Evolutionary conservation across 2,113 vertebrate genomes (phyloP).

Genomic region (Oxyruncus cristatus): DNA sequence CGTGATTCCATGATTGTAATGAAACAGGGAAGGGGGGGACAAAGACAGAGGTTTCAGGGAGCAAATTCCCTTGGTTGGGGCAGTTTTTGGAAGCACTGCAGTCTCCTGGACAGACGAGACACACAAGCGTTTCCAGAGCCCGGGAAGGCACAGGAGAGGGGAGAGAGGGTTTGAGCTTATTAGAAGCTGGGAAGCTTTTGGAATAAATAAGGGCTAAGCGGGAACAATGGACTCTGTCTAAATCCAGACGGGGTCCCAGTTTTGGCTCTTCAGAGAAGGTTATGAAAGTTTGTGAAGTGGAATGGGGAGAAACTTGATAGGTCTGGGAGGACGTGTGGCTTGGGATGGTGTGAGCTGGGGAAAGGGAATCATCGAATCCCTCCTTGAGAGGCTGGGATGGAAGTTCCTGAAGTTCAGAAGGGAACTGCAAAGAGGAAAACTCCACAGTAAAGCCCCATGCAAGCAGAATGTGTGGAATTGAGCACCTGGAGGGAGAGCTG

Average conservation of each 20-base stretch:
- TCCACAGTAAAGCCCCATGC: background rate
- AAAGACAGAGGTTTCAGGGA: background rate
- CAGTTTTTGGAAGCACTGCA: background rate
- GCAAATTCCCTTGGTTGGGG: background rate
- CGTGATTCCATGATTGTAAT: background rate
- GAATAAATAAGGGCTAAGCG: background rate
- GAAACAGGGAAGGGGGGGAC: background rate
- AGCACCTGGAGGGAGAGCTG: background rate
- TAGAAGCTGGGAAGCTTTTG: background rate
- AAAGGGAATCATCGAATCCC: background rate
- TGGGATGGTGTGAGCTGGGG: background rate
- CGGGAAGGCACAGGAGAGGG: background rate
- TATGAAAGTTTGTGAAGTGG: background rate
- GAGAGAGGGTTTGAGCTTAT: background rate
- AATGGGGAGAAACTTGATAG: background rate
- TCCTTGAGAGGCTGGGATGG: background rate
- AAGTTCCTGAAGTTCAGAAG: background rate
- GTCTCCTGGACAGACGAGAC: background rate
- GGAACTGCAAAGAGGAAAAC: background rate
- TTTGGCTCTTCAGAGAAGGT: background rate
- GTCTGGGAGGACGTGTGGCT: background rate
- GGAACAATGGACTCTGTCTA: background rate
- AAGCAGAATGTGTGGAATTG: accelerated
- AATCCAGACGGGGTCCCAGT: background rate
- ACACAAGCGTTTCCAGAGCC: background rate